Evolutionary conservation across 2,888 invertebrate species (phyloP).

Genomic region (Drosophila longiperda): DNA sequence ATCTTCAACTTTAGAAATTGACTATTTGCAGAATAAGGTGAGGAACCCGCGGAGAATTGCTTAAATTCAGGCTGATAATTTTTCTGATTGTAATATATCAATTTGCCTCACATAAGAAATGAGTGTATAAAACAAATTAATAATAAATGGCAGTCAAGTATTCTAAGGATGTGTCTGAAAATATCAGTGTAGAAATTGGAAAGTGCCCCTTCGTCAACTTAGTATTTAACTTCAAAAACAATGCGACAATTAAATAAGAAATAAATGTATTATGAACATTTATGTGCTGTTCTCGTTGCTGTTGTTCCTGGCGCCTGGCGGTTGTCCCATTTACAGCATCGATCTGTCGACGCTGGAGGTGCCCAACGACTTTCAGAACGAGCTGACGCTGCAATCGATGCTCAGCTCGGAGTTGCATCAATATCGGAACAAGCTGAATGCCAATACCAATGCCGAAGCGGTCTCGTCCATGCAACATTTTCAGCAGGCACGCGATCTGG

Average conservation of each 20-base stretch:
- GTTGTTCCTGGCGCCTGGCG: constrained; percentile 72
- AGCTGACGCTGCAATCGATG: constrained; percentile 74
- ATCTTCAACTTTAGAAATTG: background rate
- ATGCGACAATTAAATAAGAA: constrained; percentile 55
- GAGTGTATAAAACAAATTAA: background rate
- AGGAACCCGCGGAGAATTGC: background rate
- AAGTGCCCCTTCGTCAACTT: constrained; percentile 5
- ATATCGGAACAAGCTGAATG: constrained; percentile 51
- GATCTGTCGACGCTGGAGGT: constrained; percentile 74
- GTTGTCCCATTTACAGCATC: constrained; percentile 77
- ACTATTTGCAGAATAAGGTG: background rate
- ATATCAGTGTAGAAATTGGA: background rate
- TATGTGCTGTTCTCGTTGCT: constrained; percentile 69
- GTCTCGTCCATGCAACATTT: constrained; percentile 6
- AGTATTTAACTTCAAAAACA: constrained; percentile 46
- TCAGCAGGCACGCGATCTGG: constrained; percentile 12
- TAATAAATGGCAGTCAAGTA: background rate
- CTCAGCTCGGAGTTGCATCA: constrained; percentile 69
- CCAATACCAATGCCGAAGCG: constrained; percentile 24
- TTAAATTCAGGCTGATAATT: background rate
- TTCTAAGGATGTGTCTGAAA: background rate
- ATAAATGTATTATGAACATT: constrained; percentile 71
- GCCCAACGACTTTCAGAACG: constrained; percentile 72
- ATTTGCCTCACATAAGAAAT: background rate
- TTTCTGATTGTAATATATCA: background rate